Evolutionary conservation across 2,888 invertebrate species (phyloP), one percentile per base, ranked within the genome.

Genomic region (Epirrhoe alternata): DNA sequence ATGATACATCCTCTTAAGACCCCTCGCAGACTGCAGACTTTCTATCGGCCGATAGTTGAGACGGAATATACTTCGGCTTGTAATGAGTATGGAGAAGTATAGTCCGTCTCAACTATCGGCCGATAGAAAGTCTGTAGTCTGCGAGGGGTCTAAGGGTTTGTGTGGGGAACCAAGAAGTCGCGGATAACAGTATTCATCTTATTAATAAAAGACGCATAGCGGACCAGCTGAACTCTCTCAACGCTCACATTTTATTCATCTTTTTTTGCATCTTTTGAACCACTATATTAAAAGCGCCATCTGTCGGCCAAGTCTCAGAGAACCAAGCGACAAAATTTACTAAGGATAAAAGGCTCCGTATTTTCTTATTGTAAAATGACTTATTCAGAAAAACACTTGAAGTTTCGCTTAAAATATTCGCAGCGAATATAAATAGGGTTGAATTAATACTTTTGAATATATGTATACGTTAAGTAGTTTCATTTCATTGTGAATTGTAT

Each of bases 341-440:
- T 51, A 59, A 58, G 42, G 59, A 38, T 8, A 8, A 35, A 59
- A 14, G 42, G 30, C 50, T n/a, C 33, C 49, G 35, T 33, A 50
- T 50, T 50, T 58, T 59, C 30, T 38, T 30, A 52, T 38, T 56
- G 55, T 42, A 52, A 38, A 59, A 51, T 14, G 14, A n/a, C 42
- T 38, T 50, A 45, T 56, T 59, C 59, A 51, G 59, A 59, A 59
- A 42, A 30, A 51, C 51, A 51, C 51, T 59, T 55, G 17, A 24
- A 12, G 17, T 17, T 55, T 38, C 12, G 38, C 16, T 12, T 12
- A 6, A 24, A 54, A 54, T 49, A 49, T 49, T 16, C 8, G 49
- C 10, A 10, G 35, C 35, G 35, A 38, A 2, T 6, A 35, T 35
- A 10, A 10, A 10, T 3, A 10, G 10, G 8, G 8, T 10, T 7